Percentiles rank a stretch among this genome's conserved stretches.
phyloP scores from a whole-genome alignment of 2,888 invertebrate species.

The Steromphala cineraria region DNA sequence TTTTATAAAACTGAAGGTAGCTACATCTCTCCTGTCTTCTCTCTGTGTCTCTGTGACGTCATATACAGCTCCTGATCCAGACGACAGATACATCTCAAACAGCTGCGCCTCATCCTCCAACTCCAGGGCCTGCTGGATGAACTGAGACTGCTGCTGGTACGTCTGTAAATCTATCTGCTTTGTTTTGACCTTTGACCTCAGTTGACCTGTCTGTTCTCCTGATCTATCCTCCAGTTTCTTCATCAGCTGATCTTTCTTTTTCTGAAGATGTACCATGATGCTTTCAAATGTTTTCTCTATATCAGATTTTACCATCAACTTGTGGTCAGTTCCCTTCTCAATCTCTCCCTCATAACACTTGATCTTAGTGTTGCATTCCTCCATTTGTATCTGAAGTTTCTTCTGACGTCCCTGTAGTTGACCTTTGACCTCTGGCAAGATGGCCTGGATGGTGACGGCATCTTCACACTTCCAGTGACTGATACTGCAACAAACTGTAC shows the following conservation, averaged over 20 bases:
- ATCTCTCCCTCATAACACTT: neutral
- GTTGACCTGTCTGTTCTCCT: neutral
- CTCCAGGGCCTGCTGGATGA: neutral
- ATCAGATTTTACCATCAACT: neutral
- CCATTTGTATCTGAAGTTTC: neutral
- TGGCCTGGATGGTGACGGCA: neutral
- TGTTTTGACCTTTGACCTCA: neutral
- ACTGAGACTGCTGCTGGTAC: neutral
- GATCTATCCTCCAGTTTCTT: neutral
- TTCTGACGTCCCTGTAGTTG: neutral
- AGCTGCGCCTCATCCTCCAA: neutral
- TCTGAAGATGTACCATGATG: neutral
- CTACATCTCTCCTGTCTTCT: neutral
- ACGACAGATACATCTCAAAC: neutral
- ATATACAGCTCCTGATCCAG: neutral
- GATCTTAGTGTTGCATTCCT: neutral
- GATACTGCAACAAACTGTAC: neutral
- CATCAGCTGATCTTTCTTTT: neutral
- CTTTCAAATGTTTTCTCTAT: neutral
- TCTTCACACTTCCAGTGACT: neutral
- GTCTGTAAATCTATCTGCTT: neutral
- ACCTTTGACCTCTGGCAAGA: neutral
- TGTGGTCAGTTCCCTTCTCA: neutral
- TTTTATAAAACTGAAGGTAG: neutral
- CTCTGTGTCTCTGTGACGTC: neutral